Evolutionary conservation across 1,140 invertebrate genomes (phyloP), one percentile per base, ranked within the genome.

Genomic region (Nautilus pompilius): DNA sequence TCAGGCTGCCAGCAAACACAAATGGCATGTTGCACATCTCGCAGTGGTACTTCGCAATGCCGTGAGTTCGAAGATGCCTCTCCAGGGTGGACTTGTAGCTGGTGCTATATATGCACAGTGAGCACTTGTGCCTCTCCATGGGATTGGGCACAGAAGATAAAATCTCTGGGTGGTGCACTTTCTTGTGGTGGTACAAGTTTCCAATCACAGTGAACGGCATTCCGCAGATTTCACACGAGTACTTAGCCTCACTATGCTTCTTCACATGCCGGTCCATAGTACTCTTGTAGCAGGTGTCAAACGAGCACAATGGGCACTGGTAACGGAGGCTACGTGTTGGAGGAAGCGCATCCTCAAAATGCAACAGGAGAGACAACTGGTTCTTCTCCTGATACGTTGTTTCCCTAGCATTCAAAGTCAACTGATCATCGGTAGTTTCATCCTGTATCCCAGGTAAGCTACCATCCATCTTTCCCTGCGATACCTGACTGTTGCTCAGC

Each of bases 61-160:
- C 71, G 29, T 73, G 71, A 24, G 67, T 68, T n/a, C 69, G 28
- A 0, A 73, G 62, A 61, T 73, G 71, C 8, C 71, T 53, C n/a
- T 73, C 70, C 2, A 73, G 34, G 24, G 71, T 69, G 6, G 71
- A 73, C 55, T 73, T 73, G 55, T 73, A 73, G 33, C 71, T 63
- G 4, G 71, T 73, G n/a, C 65, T 67, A 33, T 73, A 73, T 0
- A 70, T 59, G 53, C 71, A 73, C 60, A 73, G 68, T 2, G 64
- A 62, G 34, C 71, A 73, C 33, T 69, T 71, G 59, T 71, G 70
- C 17, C 65, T 56, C 53, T 73, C 71, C 5, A 15, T 17, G 3
- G 24, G 49, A 22, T 24, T 22, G 5, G 24, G 10, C 6, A 15
- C 29, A 2, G 32, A 41, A 30, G 51, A 36, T 24, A 53, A 36